These are phyloP conservation scores for Neoaliturus tenellus DNA, from an alignment of 2,888 invertebrate species.

Conservation along the genomic window DNA sequence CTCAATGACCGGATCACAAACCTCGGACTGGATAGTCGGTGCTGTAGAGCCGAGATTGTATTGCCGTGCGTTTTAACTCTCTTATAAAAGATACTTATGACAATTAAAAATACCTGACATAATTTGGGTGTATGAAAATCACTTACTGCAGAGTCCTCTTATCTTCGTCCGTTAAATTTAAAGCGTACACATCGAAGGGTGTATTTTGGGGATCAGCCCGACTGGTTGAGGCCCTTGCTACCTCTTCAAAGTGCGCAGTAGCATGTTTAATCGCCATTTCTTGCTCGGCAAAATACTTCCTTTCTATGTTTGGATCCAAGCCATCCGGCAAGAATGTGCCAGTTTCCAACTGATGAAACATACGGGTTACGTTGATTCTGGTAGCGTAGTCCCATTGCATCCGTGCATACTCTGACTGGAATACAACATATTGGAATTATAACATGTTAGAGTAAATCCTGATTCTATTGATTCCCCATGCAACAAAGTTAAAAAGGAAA, in stretches of 20 bases:
- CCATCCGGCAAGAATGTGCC: slow-evolving; percentile 38
- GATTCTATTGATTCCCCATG: too few species aligned
- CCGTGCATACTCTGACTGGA: slow-evolving; percentile 50
- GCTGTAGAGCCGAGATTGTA: too few species aligned
- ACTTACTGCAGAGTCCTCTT: neutral
- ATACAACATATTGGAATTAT: neutral
- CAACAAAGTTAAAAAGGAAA: too few species aligned
- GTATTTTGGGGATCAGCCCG: neutral
- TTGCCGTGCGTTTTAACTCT: too few species aligned
- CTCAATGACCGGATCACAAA: too few species aligned
- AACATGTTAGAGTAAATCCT: too few species aligned
- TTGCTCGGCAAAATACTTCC: slow-evolving; percentile 33
- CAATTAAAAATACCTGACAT: too few species aligned
- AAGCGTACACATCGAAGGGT: too few species aligned
- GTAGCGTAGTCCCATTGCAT: slow-evolving; percentile 43
- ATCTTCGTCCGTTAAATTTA: neutral
- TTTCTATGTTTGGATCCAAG: slow-evolving; percentile 37
- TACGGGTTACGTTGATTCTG: slow-evolving; percentile 14
- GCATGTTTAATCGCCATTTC: neutral
- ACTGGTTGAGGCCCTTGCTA: neutral
- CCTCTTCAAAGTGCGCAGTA: neutral
- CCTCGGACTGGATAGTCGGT: too few species aligned
- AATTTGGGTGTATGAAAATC: too few species aligned
- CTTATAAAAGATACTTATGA: too few species aligned
- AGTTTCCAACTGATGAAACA: slow-evolving; percentile 23